A percentile compares a stretch with the other conserved stretches of the same genome.
phyloP scores from a whole-genome alignment of 1,140 invertebrate genomes.

The Halesus radiatus region DNA sequence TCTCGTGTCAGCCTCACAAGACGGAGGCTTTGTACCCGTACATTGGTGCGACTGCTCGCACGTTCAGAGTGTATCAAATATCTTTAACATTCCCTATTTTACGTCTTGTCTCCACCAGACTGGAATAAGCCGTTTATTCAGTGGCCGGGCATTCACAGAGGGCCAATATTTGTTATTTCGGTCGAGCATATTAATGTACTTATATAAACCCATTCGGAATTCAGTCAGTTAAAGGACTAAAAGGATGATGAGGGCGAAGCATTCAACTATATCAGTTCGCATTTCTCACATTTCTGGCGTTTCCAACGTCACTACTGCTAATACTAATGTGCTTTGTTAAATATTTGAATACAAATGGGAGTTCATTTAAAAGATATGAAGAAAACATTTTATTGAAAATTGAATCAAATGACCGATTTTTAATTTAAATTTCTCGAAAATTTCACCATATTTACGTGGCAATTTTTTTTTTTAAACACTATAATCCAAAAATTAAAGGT shows the following conservation, averaged over 20 bases:
- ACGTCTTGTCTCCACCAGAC: not conserved
- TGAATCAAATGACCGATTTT: not conserved
- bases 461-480: too few species aligned
- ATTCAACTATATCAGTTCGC: not conserved
- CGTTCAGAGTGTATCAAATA: not conserved
- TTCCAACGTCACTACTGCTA: too few species aligned
- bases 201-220: constrained; percentile 3
- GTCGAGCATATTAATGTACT: constrained; percentile 29
- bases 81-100: constrained; percentile 6
- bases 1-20: too few species aligned
- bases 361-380: not conserved
- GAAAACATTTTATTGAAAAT: not conserved
- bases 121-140: constrained; percentile 19
- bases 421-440: too few species aligned
- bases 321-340: not conserved
- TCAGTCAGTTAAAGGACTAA: constrained; percentile 23
- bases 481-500: too few species aligned
- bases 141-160: not conserved
- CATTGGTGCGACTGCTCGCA: too few species aligned
- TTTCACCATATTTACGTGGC: too few species aligned
- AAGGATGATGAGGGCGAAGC: constrained; percentile 28
- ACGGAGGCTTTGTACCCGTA: too few species aligned
- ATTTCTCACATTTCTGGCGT: constrained; percentile 6
- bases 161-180: constrained; percentile 18
- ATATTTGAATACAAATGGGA: not conserved